Conservation (phyloP, 2,888 invertebrate genomes). For the Tenthredo amoena region DNA sequence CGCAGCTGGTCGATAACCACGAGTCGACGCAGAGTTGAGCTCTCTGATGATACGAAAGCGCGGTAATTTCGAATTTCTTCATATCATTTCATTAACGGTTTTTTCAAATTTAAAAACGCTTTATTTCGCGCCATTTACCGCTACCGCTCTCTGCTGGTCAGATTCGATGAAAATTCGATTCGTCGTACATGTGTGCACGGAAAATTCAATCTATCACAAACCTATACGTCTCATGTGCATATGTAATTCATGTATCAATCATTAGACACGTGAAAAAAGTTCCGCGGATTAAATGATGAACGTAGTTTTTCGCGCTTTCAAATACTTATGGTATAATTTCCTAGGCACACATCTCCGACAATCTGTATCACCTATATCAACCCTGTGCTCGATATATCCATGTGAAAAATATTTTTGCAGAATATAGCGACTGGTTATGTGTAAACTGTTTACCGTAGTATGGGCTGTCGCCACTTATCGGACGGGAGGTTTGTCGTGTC, state of each 20-base stretch:
- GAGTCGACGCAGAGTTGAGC: constrained; percentile 18
- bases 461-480: background rate
- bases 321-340: background rate
- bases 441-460: constrained; percentile 9
- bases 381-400: background rate
- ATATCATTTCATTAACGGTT: too few species aligned
- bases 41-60: background rate
- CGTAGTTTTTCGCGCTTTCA: background rate
- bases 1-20: constrained; percentile 41
- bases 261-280: background rate
- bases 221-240: background rate
- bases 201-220: background rate
- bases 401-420: background rate
- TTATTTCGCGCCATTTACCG: background rate
- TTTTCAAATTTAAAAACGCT: background rate
- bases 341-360: background rate
- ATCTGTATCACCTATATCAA: background rate
- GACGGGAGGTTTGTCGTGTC: constrained; percentile 23
- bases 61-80: constrained; percentile 2
- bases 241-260: too few species aligned
- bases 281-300: background rate
- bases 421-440: background rate
- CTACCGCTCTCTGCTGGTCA: background rate
- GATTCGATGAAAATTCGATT: background rate
- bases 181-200: too few species aligned